Evolutionary conservation across 1,140 invertebrate species (phyloP).

Genomic region (Drosophila funebris): DNA sequence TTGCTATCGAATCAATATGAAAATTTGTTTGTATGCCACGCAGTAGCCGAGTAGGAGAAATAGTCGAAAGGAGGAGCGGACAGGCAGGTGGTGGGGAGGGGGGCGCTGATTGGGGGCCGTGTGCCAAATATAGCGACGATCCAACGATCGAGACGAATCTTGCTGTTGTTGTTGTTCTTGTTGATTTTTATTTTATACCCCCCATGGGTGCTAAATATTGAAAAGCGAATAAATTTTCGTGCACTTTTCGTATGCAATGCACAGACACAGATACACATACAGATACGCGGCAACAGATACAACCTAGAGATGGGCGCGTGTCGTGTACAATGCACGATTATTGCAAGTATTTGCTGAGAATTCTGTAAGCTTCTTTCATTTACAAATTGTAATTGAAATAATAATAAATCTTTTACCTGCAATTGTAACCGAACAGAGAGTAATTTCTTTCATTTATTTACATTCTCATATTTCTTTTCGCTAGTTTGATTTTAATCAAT

Average conservation of each 20-base stretch:
- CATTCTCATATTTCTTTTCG: no score
- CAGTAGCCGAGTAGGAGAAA: constrained; percentile 6
- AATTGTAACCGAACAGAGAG: no score
- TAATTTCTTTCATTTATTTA: no score
- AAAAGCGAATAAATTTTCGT: constrained; percentile 74
- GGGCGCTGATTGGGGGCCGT: constrained; percentile 1
- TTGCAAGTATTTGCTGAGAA: no score
- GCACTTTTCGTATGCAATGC: constrained; percentile 62
- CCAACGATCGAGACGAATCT: constrained; percentile 29
- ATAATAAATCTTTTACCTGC: no score
- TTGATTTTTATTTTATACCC: constrained; percentile 54
- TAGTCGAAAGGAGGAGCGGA: background rate
- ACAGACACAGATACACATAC: constrained; percentile 60
- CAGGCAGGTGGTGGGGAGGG: background rate
- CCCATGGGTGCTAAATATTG: constrained; percentile 79
- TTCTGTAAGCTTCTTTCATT: no score
- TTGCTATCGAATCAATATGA: constrained; percentile 40
- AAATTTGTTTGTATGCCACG: constrained; percentile 20
- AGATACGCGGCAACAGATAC: constrained; percentile 53
- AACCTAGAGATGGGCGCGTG: constrained; percentile 32
- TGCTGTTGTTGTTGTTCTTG: constrained; percentile 1
- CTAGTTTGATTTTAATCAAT: no score
- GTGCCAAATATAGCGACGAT: constrained; percentile 45
- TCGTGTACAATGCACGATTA: background rate
- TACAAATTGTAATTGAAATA: no score